Evolutionary conservation across 1,140 invertebrate species (phyloP).

Genomic region (Megalonaias nervosa): DNA sequence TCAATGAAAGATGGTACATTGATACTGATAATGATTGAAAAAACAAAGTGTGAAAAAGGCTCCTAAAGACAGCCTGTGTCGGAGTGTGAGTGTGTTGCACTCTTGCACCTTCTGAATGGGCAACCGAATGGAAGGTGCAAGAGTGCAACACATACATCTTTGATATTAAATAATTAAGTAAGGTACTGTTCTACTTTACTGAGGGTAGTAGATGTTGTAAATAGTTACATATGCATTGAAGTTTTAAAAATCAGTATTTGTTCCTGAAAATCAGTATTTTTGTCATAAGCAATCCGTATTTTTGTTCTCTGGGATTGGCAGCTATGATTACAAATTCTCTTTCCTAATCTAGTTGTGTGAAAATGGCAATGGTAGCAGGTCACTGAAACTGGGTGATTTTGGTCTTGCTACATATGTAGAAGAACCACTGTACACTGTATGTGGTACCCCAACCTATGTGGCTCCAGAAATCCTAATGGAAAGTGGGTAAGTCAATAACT

Average conservation of each 20-base stretch:
- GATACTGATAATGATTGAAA: too few relatives aligned
- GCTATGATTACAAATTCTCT: neutral
- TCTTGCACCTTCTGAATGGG: neutral
- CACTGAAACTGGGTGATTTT: conserved; percentile 73
- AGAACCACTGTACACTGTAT: conserved; percentile 85
- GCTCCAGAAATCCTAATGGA: conserved; percentile 98
- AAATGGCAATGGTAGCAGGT: conserved; percentile 70
- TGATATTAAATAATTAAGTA: too few relatives aligned
- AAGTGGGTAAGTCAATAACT: conserved; percentile 83
- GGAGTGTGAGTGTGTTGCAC: too few relatives aligned
- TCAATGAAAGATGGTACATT: too few relatives aligned
- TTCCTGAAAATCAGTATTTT: too few relatives aligned
- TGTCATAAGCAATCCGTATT: too few relatives aligned
- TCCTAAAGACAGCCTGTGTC: too few relatives aligned
- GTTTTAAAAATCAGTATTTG: neutral
- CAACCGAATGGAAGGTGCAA: neutral
- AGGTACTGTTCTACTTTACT: too few relatives aligned
- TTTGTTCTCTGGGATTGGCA: neutral
- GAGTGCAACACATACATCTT: too few relatives aligned
- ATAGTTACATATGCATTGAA: too few relatives aligned
- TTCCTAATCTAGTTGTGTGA: conserved; percentile 59
- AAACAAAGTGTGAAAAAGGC: too few relatives aligned
- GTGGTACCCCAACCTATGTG: conserved; percentile 99
- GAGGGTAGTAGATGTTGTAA: too few relatives aligned
- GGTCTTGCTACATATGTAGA: conserved; percentile 68